Percentiles rank a stretch among this genome's conserved stretches.
phyloP scores from a whole-genome alignment of 2,797 vertebrate genomes.

The Phalloptychus januarius region DNA sequence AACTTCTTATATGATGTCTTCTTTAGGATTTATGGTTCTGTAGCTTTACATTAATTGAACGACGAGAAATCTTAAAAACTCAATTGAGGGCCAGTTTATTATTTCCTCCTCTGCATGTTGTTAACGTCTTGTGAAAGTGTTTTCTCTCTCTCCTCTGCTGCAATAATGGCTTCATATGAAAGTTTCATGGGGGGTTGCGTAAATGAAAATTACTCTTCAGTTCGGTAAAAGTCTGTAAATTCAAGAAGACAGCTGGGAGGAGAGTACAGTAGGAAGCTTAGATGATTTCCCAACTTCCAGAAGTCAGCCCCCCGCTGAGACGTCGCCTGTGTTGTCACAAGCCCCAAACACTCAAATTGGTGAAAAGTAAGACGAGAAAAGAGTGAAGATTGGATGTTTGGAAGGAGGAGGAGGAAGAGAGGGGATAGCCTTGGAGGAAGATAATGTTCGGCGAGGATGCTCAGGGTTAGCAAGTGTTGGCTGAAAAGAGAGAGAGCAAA shows the following conservation, averaged over 20 bases:
- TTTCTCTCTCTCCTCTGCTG: constrained; percentile 34
- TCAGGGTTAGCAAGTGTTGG: constrained; percentile 5
- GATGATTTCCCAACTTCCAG: constrained; percentile 32
- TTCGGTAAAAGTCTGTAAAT: constrained; percentile 36
- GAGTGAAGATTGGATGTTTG: not conserved
- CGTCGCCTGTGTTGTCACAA: constrained; percentile 47
- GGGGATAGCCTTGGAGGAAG: not conserved
- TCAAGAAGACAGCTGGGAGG: constrained; percentile 49
- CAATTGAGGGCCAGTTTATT: not conserved
- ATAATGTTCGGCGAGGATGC: constrained; percentile 1
- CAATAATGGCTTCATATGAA: constrained; percentile 44
- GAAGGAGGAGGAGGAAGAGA: not conserved
- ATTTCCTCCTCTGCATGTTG: not conserved
- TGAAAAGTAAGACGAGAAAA: constrained; percentile 3
- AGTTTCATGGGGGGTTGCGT: constrained; percentile 40
- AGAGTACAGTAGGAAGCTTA: constrained; percentile 33
- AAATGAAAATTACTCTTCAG: constrained; percentile 56
- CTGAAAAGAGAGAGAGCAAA: constrained; percentile 44
- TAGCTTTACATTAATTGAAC: not conserved
- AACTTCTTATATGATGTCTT: not conserved
- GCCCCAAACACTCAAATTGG: constrained; percentile 19
- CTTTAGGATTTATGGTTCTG: not conserved
- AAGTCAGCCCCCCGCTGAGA: constrained; percentile 38
- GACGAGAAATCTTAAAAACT: not conserved
- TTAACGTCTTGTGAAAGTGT: constrained; percentile 19